Conservation (phyloP, 2,888 invertebrate species). For the Aplocera efformata region DNA sequence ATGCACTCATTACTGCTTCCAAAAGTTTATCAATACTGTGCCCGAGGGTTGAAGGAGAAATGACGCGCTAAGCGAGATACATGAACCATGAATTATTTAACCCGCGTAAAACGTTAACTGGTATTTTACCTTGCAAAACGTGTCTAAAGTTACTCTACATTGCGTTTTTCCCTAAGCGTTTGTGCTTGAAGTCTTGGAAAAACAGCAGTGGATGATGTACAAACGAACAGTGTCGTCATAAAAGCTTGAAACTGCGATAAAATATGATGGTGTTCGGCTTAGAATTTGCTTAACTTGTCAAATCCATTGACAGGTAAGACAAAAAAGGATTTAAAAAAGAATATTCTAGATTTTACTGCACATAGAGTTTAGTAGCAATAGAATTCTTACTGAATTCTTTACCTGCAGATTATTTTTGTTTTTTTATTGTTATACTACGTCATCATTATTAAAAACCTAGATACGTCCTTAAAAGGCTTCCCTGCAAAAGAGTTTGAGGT, state of each 20-base stretch:
- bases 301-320: too few species aligned
- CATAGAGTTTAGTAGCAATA: too few species aligned
- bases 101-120: conserved; percentile 24
- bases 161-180: neutral
- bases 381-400: too few species aligned
- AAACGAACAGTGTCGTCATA: neutral
- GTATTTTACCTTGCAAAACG: conserved; percentile 4
- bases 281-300: neutral
- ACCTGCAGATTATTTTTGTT: too few species aligned
- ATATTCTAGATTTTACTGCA: too few species aligned
- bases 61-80: conserved; percentile 33
- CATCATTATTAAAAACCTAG: too few species aligned
- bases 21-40: neutral
- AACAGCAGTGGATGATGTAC: neutral
- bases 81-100: conserved; percentile 33
- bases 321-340: too few species aligned
- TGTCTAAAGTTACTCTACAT: neutral
- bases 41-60: conserved; percentile 21
- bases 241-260: neutral
- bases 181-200: neutral
- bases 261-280: neutral
- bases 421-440: too few species aligned
- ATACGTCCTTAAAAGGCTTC: too few species aligned
- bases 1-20: neutral
- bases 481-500: too few species aligned